A percentile compares a stretch with the other conserved stretches of the same genome.
These are phyloP conservation scores for Neogobius melanostomus DNA, from an alignment of 2,113 vertebrate genomes.

Conservation along the genomic window DNA sequence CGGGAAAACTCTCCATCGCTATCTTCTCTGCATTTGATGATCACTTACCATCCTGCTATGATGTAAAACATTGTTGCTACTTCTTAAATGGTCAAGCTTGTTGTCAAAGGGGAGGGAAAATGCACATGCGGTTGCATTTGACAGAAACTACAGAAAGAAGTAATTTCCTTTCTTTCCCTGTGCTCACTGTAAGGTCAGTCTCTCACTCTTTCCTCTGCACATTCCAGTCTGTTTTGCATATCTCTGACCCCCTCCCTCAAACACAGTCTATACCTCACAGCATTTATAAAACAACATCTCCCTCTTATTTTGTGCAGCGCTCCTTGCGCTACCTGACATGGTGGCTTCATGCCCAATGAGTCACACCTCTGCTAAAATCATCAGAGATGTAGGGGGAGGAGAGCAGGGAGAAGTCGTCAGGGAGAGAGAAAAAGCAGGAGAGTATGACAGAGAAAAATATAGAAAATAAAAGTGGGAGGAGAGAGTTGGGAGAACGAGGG, in stretches of 20 bases:
- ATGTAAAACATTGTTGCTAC: not conserved
- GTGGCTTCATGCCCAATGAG: constrained; percentile 77
- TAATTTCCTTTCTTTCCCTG: constrained; percentile 75
- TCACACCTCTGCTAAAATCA: constrained; percentile 83
- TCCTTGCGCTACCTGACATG: constrained; percentile 74
- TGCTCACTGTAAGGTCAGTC: constrained; percentile 64
- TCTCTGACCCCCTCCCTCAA: constrained; percentile 46
- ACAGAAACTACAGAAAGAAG: constrained; percentile 77
- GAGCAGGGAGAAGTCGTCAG: constrained; percentile 67
- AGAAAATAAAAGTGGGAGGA: constrained; percentile 73
- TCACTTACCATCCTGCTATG: not conserved
- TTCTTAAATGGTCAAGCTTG: constrained; percentile 11
- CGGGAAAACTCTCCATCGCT: not conserved
- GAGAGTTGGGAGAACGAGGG: constrained; percentile 62
- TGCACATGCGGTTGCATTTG: constrained; percentile 58
- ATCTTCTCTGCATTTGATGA: not conserved
- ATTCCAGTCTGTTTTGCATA: constrained; percentile 72
- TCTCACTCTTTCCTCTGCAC: constrained; percentile 63
- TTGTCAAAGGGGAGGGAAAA: constrained; percentile 41
- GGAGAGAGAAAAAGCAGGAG: constrained; percentile 72
- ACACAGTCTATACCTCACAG: constrained; percentile 46
- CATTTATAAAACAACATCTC: constrained; percentile 55
- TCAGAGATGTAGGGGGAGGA: constrained; percentile 71
- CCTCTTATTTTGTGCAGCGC: constrained; percentile 46
- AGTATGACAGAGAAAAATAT: constrained; percentile 73